Conservation (phyloP, 2,797 vertebrate genomes). For the Tadarida brasiliensis region DNA sequence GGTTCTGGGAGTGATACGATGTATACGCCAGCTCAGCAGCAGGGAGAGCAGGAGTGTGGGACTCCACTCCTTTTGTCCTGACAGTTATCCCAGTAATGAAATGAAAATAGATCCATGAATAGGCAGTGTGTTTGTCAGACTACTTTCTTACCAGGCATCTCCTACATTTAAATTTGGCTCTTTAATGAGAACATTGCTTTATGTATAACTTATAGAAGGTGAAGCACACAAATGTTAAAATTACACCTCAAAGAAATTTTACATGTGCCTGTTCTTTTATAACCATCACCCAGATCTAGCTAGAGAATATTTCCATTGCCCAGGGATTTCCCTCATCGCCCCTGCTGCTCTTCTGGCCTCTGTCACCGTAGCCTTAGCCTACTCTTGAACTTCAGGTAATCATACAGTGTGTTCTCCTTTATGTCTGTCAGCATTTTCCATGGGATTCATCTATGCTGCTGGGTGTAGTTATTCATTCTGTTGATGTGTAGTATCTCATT, state of each 20-base stretch:
- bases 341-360: neutral
- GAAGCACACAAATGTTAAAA: slow-evolving; percentile 32
- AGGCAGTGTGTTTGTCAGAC: neutral
- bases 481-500: too few relatives aligned
- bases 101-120: neutral
- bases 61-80: neutral
- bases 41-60: neutral
- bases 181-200: slow-evolving; percentile 12
- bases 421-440: neutral
- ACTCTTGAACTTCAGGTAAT: neutral
- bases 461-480: neutral
- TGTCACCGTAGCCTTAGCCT: neutral
- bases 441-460: neutral
- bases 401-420: neutral
- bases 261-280: neutral
- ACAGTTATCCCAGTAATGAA: slow-evolving; percentile 6
- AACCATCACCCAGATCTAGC: neutral
- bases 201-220: neutral
- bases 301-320: neutral
- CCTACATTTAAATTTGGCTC: neutral
- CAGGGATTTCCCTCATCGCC: neutral
- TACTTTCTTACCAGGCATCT: neutral
- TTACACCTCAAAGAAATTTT: neutral
- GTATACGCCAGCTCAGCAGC: neutral
- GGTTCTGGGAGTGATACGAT: slow-evolving; percentile 63